Evolutionary conservation across 2,888 invertebrate genomes (phyloP).

Genomic region (Scaptomyza polygonia): DNA sequence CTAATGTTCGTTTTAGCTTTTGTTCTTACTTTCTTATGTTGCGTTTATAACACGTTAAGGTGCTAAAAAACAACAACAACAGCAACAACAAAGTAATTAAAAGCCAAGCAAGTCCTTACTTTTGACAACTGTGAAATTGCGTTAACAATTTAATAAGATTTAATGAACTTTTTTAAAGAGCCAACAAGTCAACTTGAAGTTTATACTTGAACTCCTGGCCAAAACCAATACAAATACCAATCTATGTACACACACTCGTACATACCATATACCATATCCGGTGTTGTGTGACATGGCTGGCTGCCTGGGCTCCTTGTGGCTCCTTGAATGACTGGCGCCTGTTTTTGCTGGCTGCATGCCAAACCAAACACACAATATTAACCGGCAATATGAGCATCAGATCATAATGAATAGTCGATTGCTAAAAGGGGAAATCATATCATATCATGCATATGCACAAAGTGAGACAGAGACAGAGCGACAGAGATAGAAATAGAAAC

Average conservation of each 20-base stretch:
- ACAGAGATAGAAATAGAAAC: background rate
- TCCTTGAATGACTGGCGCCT: slow-evolving; percentile 21
- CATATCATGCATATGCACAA: slow-evolving; percentile 24
- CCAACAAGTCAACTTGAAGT: background rate
- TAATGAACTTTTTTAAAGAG: no score
- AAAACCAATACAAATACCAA: slow-evolving; percentile 19
- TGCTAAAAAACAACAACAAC: slow-evolving; percentile 49
- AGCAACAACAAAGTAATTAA: slow-evolving; percentile 68
- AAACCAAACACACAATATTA: slow-evolving; percentile 49
- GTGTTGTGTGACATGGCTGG: slow-evolving; percentile 2
- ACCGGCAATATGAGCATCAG: slow-evolving; percentile 55
- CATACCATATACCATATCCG: background rate
- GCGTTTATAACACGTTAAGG: slow-evolving; percentile 68
- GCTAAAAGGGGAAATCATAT: slow-evolving; percentile 19
- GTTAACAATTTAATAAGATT: background rate
- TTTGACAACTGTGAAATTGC: background rate
- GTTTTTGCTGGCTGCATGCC: slow-evolving; percentile 53
- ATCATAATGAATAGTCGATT: slow-evolving; percentile 35
- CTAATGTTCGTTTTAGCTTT: slow-evolving; percentile 11
- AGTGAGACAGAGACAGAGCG: slow-evolving; percentile 7
- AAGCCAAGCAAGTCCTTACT: slow-evolving; percentile 20
- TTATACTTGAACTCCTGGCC: background rate
- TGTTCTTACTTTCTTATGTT: slow-evolving; percentile 39
- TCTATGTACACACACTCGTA: background rate
- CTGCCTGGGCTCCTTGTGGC: background rate